Conservation (phyloP, 2,113 vertebrate species). For the Sakesphorus luctuosus region DNA sequence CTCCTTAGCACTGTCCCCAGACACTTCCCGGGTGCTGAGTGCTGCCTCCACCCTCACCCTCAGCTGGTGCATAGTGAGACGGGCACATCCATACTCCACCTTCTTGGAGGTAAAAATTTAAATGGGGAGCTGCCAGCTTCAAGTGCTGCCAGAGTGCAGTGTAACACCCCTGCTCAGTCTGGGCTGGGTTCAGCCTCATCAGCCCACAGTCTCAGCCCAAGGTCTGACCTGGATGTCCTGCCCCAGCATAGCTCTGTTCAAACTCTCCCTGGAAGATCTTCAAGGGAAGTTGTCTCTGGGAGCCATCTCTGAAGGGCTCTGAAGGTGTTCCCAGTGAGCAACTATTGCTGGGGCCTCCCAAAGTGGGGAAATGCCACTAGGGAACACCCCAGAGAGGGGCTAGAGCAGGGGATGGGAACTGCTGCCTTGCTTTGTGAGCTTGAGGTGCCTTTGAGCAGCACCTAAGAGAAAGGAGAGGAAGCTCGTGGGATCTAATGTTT, state of each 20-base stretch:
- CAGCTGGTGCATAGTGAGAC: fast-evolving
- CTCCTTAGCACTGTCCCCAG: neutral
- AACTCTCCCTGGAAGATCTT: neutral
- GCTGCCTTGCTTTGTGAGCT: neutral
- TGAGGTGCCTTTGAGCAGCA: neutral
- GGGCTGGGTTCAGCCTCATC: neutral
- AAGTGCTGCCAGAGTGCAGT: fast-evolving
- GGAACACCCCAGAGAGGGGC: neutral
- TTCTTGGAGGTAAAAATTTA: neutral
- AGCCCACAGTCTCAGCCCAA: neutral
- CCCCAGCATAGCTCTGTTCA: neutral
- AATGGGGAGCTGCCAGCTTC: neutral
- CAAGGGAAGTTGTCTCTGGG: neutral
- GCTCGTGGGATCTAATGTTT: neutral
- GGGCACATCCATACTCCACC: fast-evolving
- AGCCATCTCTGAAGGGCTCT: neutral
- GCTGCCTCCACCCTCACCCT: neutral
- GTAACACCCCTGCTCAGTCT: neutral
- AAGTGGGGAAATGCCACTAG: fast-evolving
- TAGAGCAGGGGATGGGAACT: neutral
- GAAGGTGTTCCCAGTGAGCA: neutral
- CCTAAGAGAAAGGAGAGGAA: neutral
- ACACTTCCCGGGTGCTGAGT: fast-evolving
- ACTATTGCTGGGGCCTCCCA: neutral
- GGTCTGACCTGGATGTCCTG: neutral